A percentile compares a stretch with the other conserved stretches of the same genome.
Evolutionary conservation across 1,140 invertebrate genomes (phyloP).

Genomic region (Drosophila tsacasi): DNA sequence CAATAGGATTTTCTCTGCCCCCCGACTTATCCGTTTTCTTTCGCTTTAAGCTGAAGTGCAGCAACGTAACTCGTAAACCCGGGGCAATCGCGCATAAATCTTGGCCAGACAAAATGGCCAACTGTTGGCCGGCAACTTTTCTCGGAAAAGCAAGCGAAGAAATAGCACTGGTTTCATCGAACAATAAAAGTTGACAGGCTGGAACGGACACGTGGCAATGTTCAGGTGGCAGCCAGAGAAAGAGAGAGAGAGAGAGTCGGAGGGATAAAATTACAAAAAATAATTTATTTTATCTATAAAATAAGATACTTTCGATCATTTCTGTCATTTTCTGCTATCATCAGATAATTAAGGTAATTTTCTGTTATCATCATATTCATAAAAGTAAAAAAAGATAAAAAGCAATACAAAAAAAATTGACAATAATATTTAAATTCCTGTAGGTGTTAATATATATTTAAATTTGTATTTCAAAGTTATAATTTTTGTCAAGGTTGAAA

Average conservation of each 20-base stretch:
- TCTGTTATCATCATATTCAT: neutral
- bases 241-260: too few species aligned
- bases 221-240: constrained; percentile 10
- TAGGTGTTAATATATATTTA: neutral
- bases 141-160: neutral
- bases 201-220: constrained; percentile 24
- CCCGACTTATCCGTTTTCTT: neutral
- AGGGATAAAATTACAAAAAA: constrained; percentile 6
- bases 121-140: constrained; percentile 32
- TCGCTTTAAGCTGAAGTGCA: constrained; percentile 28
- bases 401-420: neutral
- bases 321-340: too few species aligned
- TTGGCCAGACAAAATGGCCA: constrained; percentile 51
- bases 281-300: neutral
- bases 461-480: neutral
- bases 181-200: constrained; percentile 45
- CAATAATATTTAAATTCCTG: neutral
- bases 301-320: too few species aligned
- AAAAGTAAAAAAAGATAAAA: neutral
- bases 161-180: constrained; percentile 20
- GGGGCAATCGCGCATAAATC: constrained; percentile 49
- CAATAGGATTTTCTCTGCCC: constrained; percentile 16
- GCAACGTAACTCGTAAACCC: constrained; percentile 39
- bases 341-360: too few species aligned
- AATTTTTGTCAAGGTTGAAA: too few species aligned